phyloP scores from a whole-genome alignment of 2,113 vertebrate species.

The Passer domesticus region DNA sequence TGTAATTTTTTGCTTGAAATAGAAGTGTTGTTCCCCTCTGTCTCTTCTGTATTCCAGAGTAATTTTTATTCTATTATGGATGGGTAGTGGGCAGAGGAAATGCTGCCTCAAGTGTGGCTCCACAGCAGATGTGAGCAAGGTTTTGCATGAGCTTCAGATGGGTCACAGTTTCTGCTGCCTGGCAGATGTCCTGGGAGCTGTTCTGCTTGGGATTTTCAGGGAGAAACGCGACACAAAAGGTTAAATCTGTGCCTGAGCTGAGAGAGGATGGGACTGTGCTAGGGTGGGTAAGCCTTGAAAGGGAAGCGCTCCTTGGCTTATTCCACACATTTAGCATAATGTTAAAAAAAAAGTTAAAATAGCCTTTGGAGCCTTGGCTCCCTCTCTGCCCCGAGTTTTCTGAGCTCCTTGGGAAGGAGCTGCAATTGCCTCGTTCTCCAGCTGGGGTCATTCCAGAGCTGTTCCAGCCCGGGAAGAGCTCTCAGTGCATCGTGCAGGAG shows the following conservation, averaged over 20 bases:
- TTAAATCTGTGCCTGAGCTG: not conserved
- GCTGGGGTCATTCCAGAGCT: not conserved
- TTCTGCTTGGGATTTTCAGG: too few species aligned
- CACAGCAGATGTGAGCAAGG: too few species aligned
- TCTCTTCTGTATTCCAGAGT: rapidly evolving
- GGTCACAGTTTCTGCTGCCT: not conserved
- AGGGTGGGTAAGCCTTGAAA: not conserved
- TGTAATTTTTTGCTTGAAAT: not conserved
- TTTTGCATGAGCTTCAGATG: rapidly evolving
- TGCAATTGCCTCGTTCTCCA: not conserved
- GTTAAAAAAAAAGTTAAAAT: not conserved
- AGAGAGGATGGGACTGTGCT: not conserved
- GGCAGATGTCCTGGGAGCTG: not conserved
- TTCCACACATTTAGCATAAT: rapidly evolving
- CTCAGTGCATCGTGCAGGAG: rapidly evolving
- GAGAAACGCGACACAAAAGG: not conserved
- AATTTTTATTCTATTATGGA: not conserved
- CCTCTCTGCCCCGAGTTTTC: not conserved
- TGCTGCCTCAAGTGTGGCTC: not conserved
- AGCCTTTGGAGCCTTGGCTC: rapidly evolving
- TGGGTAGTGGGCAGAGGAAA: not conserved
- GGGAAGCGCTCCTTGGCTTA: not conserved
- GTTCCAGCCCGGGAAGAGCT: rapidly evolving
- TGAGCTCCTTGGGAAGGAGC: not conserved
- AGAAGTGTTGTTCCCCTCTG: rapidly evolving